Evolutionary conservation across 1,140 invertebrate genomes (phyloP), one percentile per base, ranked within the genome.

Genomic region (Asobara japonica): DNA sequence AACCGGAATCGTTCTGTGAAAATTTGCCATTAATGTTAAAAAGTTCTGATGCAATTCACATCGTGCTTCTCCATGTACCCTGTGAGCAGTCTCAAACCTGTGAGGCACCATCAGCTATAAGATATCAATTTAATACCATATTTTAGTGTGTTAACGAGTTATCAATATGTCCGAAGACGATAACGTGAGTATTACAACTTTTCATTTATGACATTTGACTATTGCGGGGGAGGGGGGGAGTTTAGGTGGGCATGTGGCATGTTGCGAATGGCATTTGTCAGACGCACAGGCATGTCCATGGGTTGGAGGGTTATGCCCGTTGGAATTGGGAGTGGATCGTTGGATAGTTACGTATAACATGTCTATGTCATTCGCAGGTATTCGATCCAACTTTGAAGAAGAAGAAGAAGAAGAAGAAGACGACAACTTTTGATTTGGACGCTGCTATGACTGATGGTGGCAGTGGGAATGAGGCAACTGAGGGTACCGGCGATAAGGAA

Each of bases 401-500:
- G 1, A 56, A 62, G 27, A 62, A 62, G 27, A 62, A 62, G n/a
- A 62, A 62, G 60, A 62, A 62, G 60, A 62, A 30, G 25, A 31
- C 4, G 29, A 48, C 41, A n/a, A 16, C 29, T 30, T 62, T 62
- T 31, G 60, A 62, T 3, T 16, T 29, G 25, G 60, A 62, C n/a
- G 29, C 60, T 31, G 64, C 70, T n/a, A 51, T 65, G 16, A 33
- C 8, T 5, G 69, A 65, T n/a, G 69, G 61, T 18, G 69, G 69
- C 69, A 82, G 77, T 29, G 84, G 74, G 3, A 78, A 77, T 51
- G 84, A 88, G 36, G 69, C 76, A 20, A 81, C 82, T 10, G 87
- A 88, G 76, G 87, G 82, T 20, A 76, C 77, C 33, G 82, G 78
- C 22, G 89, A 90, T 73, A 92, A 90, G 76, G 92, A 91, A 78